These are phyloP conservation scores for Tinea pellionella DNA, from an alignment of 2,888 invertebrate genomes.

Conservation along the genomic window DNA sequence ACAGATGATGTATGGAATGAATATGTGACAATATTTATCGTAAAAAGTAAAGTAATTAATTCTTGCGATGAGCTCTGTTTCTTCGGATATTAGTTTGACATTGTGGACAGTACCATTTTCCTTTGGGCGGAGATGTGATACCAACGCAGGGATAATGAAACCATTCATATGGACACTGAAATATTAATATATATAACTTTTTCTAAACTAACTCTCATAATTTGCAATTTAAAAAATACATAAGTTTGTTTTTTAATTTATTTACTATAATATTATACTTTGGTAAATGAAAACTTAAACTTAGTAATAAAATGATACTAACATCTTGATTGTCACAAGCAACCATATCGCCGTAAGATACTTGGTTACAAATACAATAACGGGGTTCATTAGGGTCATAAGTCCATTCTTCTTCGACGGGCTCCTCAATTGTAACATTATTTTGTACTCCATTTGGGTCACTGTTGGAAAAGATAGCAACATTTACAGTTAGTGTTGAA, in stretches of 20 bases:
- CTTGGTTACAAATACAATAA: conserved; percentile 97
- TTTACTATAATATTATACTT: too few relatives aligned
- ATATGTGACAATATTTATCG: conserved; percentile 20
- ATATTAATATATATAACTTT: conserved; percentile 22
- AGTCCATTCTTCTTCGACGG: conserved; percentile 84
- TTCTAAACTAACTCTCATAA: too few relatives aligned
- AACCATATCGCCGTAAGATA: conserved; percentile 98
- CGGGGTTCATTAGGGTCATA: conserved; percentile 95
- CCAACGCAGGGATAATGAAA: conserved; percentile 99
- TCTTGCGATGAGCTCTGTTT: conserved; percentile 81
- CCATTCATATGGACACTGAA: conserved; percentile 97
- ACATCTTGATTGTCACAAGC: conserved; percentile 98
- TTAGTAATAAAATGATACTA: conserved; percentile 39
- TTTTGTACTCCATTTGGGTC: conserved; percentile 60
- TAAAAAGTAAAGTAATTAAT: conserved; percentile 49
- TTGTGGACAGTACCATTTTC: conserved; percentile 99
- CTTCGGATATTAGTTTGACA: conserved; percentile 91
- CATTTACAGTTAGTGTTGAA: neutral
- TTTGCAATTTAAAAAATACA: too few relatives aligned
- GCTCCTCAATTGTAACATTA: conserved; percentile 55
- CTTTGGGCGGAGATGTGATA: conserved; percentile 94
- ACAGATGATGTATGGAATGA: too few relatives aligned
- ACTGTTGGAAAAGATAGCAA: conserved; percentile 21
- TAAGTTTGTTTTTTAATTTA: too few relatives aligned
- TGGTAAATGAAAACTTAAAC: neutral